Evolutionary conservation across 2,888 invertebrate species (phyloP), one percentile per base, ranked within the genome.

Genomic region (Melinaea marsaeus): DNA sequence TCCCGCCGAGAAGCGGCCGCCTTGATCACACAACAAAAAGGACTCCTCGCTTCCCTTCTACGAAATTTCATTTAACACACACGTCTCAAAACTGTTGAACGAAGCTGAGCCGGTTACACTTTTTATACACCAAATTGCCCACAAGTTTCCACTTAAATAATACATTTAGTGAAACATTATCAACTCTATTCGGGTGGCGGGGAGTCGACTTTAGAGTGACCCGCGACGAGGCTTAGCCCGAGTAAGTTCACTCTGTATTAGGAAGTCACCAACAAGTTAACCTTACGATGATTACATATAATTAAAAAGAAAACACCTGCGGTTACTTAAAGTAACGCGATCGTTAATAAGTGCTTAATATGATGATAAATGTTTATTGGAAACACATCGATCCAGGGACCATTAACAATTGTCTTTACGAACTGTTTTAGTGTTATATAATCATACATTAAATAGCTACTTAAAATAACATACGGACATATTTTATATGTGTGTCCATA

Each of bases 11-110:
- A 2, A 54, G 60, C 22, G 37, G 55, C 51, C 11, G 51, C 54
- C 45, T 42, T 60, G 55, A 54, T 60, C 22, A 35, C 32, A 35
- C 13, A 13, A 11, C 56, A 58, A 62, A 54, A 54, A 46, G 45
- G 46, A 2, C 34, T 45, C 35, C 45, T 51, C 13, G 35, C 57
- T 46, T 57, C 60, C 51, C 13, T 60, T 60, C 59, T 59, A 51
- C 56, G 59, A 63, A 62, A 57, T 55, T 22, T 54, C 57, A 57
- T 57, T 57, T 45, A 11, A 57, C 13, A 57, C 22, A 51, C 54
- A 60, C 63, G 60, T 57, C 57, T 60, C 57, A 59, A 9, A 59
- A 59, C 47, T 63, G 46, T 13, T 34, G 11, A 55, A 60, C 34
- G 42, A 48, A 58, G 42, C 45, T 47, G 56, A 42, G 57, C 33